Base-by-base conservation (phyloP, 2,888 invertebrate genomes). In the Drosophila ustulata region DNA sequence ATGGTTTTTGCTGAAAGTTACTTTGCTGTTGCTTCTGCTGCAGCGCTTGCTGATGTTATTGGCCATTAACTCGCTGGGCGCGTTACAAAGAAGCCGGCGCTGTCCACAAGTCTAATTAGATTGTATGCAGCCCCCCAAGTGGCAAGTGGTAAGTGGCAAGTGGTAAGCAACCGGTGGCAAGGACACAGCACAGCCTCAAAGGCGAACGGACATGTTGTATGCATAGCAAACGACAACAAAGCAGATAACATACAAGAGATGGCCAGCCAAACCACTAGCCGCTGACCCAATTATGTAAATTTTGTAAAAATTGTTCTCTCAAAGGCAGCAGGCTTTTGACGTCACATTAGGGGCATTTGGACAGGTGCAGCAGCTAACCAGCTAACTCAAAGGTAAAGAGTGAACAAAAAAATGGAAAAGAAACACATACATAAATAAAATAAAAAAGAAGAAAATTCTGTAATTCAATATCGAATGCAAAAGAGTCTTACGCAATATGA, bases 201-300 rank as follows among this genome's bases (percentile, higher is more conserved):
- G 56, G 52, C 37, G 7, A 34, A 26, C 28, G 25, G 43, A 68
- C 51, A 57, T 62, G 56, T 30, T 62, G 46, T 26, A 43, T 58
- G 58, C 61, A 56, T 32, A 26, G 49, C 45, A 32, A 53, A 23
- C 37, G 57, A 53, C 58, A 53, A 65, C 49, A 70, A 57, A 63
- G 59, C 63, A 32, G 25, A 37, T 5, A 30, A 56, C 55, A 43
- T 55, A 55, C 23, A 45, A 55, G n/a, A 59, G 58, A 23, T 77
- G 69, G 67, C 58, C 52, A 50, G 52, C 46, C 59, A 65, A 77
- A 71, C 70, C 71, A 41, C 74, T 57, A 68, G 84, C 84, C 81
- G 71, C 87, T 87, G 82, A 84, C 70, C 74, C 89, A 87, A 84
- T 82, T 89, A 82, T 82, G 82, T 70, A 81, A 74, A 87, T 86